Percentiles rank a stretch among this genome's conserved stretches.
Conservation (phyloP, 92 coral and sea anemone species). For the Epizoanthus scotinus region DNA sequence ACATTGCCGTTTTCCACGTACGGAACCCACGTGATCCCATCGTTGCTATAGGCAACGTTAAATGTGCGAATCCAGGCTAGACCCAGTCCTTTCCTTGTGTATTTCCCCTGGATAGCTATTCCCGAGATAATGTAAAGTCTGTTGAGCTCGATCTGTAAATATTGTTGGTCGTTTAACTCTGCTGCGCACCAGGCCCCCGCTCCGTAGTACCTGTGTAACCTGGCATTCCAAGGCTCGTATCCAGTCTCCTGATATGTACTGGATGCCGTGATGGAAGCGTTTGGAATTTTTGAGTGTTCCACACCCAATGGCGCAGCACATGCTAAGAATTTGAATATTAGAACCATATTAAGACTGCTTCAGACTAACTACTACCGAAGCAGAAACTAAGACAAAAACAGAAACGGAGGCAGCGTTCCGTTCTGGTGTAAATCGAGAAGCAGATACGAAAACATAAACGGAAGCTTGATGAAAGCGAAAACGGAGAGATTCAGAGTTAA, state of each 20-base stretch:
- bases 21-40: constrained; percentile 10
- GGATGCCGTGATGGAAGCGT: constrained; percentile 25
- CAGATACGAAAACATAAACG: no score
- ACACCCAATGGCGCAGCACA: constrained; percentile 42
- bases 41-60: constrained; percentile 3
- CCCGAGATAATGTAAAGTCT: constrained; percentile 2
- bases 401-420: no score
- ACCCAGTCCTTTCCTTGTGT: background rate
- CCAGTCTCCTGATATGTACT: constrained; percentile 33
- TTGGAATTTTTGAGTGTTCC: constrained; percentile 6
- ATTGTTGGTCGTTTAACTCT: constrained; percentile 34
- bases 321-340: constrained; percentile 3
- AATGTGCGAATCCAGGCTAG: background rate
- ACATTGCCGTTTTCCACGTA: background rate
- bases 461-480: no score
- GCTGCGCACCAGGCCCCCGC: constrained; percentile 58
- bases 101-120: background rate
- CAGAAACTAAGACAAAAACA: no score
- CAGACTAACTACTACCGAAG: no score
- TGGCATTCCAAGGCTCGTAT: constrained; percentile 47
- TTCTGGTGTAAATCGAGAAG: no score
- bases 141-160: constrained; percentile 34
- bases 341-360: no score
- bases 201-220: constrained; percentile 22
- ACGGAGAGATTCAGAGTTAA: no score